Conservation (phyloP, 2,888 invertebrate species). For the Phengaris arion region DNA sequence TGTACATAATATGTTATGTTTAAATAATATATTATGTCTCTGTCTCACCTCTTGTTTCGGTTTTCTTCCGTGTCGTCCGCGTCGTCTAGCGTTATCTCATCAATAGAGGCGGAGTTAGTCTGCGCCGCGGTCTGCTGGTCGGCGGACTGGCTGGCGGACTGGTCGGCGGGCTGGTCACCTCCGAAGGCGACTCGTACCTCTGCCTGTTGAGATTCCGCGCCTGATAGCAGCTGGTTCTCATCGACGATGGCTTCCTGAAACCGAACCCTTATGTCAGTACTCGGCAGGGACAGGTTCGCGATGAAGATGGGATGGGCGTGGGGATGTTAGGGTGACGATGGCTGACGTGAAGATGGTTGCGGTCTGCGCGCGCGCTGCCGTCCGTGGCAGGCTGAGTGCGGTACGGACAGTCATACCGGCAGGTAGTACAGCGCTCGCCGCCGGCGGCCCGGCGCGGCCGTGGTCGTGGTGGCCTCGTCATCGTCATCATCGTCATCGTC, state of each 20-base stretch:
- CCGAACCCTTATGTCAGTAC: conserved; percentile 31
- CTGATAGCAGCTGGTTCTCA: conserved; percentile 72
- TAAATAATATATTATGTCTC: too few relatives aligned
- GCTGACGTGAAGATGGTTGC: conserved; percentile 49
- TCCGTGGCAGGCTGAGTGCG: conserved; percentile 73
- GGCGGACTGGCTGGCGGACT: conserved; percentile 42
- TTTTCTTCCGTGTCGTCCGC: conserved; percentile 86
- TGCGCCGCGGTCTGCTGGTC: conserved; percentile 78
- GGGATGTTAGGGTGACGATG: conserved; percentile 44
- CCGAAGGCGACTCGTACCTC: conserved; percentile 82
- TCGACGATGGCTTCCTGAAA: conserved; percentile 68
- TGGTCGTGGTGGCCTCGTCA: conserved; percentile 62
- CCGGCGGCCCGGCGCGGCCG: conserved; percentile 47
- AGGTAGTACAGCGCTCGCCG: conserved; percentile 60
- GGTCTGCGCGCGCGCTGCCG: conserved; percentile 68
- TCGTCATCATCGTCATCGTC: conserved; percentile 81
- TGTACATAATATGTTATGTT: too few relatives aligned
- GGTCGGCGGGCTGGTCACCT: conserved; percentile 49
- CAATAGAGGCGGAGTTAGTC: conserved; percentile 82
- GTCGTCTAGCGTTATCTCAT: conserved; percentile 85
- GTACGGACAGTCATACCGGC: conserved; percentile 66
- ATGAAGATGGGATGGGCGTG: conserved; percentile 47
- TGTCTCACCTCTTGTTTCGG: conserved; percentile 84
- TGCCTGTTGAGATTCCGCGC: conserved; percentile 81
- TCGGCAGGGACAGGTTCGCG: conserved; percentile 24